Percentiles rank a stretch among this genome's conserved stretches.
phyloP scores from a whole-genome alignment of 2,797 vertebrate species.

The Agapornis canus region DNA sequence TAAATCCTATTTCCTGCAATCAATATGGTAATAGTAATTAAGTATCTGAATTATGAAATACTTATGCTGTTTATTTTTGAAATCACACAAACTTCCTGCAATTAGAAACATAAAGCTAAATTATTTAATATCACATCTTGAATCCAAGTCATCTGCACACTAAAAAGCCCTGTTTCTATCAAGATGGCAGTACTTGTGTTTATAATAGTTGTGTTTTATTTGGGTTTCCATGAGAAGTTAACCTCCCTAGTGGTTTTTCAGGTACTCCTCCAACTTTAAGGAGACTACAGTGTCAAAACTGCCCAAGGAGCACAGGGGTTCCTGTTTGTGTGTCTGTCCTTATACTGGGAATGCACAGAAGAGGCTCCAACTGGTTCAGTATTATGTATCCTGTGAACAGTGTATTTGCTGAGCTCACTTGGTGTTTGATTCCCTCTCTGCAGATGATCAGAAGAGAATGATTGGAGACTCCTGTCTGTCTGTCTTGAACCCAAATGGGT shows the following conservation, averaged over 20 bases:
- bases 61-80: conserved; percentile 53
- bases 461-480: background rate
- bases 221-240: background rate
- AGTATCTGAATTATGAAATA: conserved; percentile 56
- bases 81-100: conserved; percentile 58
- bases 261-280: background rate
- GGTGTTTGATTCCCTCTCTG: background rate
- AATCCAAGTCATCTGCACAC: background rate
- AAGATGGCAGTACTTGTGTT: background rate
- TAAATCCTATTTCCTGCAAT: conserved; percentile 61
- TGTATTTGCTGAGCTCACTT: background rate
- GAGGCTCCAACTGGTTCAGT: background rate
- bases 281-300: background rate
- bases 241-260: background rate
- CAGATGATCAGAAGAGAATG: background rate
- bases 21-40: conserved; percentile 66
- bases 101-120: conserved; percentile 59
- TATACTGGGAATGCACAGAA: background rate
- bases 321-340: background rate
- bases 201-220: background rate
- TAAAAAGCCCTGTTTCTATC: background rate
- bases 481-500: background rate
- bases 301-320: fast-evolving
- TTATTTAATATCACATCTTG: conserved; percentile 27
- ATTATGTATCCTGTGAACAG: background rate